Evolutionary conservation across 2,888 invertebrate species (phyloP).

Genomic region (Oxytorus armatus): DNA sequence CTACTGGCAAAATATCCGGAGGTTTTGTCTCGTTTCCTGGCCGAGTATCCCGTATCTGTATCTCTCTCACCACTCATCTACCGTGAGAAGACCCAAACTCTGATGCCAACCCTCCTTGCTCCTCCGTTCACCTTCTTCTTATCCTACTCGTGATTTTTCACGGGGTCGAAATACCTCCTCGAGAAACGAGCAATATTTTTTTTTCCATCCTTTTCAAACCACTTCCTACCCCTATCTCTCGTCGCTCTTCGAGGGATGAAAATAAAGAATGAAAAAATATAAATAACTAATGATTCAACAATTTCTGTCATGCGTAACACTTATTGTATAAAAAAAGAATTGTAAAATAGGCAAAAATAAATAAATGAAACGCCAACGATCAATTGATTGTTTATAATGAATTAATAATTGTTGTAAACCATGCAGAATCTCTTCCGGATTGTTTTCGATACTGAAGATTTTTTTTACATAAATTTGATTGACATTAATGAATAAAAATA

Average conservation of each 20-base stretch:
- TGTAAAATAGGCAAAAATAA: no score
- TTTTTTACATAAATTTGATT: no score
- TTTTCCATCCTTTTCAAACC: background rate
- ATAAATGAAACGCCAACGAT: no score
- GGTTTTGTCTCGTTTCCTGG: slow-evolving; percentile 64
- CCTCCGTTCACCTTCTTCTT: slow-evolving; percentile 19
- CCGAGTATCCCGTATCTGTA: slow-evolving; percentile 35
- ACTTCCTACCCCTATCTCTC: background rate
- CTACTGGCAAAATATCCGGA: slow-evolving; percentile 74
- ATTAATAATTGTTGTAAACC: no score
- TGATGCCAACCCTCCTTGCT: background rate
- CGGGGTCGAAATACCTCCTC: slow-evolving; percentile 2
- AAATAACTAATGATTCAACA: background rate
- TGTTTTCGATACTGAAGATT: no score
- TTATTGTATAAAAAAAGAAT: no score
- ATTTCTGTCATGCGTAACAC: no score
- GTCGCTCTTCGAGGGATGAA: background rate
- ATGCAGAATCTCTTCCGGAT: no score
- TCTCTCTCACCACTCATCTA: slow-evolving; percentile 30
- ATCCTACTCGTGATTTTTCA: slow-evolving; percentile 28
- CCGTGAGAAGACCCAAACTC: background rate
- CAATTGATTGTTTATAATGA: no score
- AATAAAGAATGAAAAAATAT: background rate
- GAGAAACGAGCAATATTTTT: slow-evolving; percentile 3
- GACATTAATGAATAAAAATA: no score